A percentile compares a stretch with the other conserved stretches of the same genome.
Conservation (phyloP, 1,140 invertebrate genomes). For the Chlorops oryzae region DNA sequence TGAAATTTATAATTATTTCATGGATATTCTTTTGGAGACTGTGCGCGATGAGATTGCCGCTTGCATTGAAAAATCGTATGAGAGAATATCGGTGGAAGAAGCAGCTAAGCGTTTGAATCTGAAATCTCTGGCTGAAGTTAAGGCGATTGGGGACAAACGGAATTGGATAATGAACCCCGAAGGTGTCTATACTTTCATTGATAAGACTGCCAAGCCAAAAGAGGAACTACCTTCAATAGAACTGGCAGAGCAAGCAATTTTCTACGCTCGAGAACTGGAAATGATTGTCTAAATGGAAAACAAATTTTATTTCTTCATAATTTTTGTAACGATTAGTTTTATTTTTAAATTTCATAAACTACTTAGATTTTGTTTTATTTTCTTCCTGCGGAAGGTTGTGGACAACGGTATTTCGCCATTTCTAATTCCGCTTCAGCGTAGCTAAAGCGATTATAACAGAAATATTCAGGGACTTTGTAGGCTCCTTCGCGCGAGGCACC, state of each 20-base stretch:
- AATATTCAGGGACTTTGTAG: conserved; percentile 86
- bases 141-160: conserved; percentile 73
- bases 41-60: conserved; percentile 93
- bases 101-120: conserved; percentile 88
- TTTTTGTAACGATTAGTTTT: conserved; percentile 1
- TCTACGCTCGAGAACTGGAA: conserved; percentile 96
- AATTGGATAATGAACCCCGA: conserved; percentile 76
- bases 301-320: background rate
- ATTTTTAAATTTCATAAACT: background rate
- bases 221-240: conserved; percentile 82
- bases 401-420: conserved; percentile 69
- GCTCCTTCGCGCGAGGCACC: conserved; percentile 63
- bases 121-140: conserved; percentile 65
- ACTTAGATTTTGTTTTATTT: conserved; percentile 25
- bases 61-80: conserved; percentile 95
- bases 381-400: conserved; percentile 54
- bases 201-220: conserved; percentile 64
- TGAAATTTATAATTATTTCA: conserved; percentile 93
- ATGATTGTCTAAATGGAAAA: conserved; percentile 99
- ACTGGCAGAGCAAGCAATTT: conserved; percentile 87
- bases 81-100: conserved; percentile 80
- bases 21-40: conserved; percentile 92
- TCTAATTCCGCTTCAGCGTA: conserved; percentile 81
- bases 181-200: conserved; percentile 72
- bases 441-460: conserved; percentile 68